Base-by-base conservation (phyloP, 2,797 vertebrate species). In the Fundulus diaphanus region DNA sequence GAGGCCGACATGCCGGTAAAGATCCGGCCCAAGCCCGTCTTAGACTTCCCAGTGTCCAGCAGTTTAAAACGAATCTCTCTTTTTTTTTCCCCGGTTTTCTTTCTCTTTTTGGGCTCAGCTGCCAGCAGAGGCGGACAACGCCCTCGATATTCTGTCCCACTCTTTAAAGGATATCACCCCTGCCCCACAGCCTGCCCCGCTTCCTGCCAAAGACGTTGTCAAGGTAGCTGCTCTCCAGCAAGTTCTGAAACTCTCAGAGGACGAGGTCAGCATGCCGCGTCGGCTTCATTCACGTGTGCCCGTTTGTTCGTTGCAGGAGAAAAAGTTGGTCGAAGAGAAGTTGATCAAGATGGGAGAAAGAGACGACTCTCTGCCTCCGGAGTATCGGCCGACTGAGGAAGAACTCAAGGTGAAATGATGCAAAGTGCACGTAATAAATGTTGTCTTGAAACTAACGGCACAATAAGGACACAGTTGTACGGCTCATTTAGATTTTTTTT, bases 341-440 rank as follows among this genome's bases (percentile, higher is more conserved):
- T 46, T 95, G 52, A 88, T 79, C 42, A 95, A 94, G 82, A 90
- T 93, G 84, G 95, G 95, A 24, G 95, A 96, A 83, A 90, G 88
- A 88, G 95, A 95, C 0, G 95, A 95, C 90, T 66, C 85, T 0
- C 92, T 96, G 77, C 95, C 95, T 0, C 87, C 93, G 2, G 94
- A 95, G 48, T 94, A 86, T 46, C 87, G 89, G 49, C 90, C 87
- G 73, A 93, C 88, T 0, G 90, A 93, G 77, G 88, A 94, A 57
- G 94, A 94, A 22, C 75, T 61, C 0, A 94, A 94, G 93, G 95
- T 96, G 87, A 72, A 49, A 22, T 61, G 27, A 9, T 8, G 7
- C 24, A 54, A 69, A 63, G 40, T 40, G 22, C 33, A 61, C 59
- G 29, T 49, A 29, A 33, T 52, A 22, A 27, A 42, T 3, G 22